Evolutionary conservation across 2,888 invertebrate genomes (phyloP).

Genomic region (Leptarthrus brevirostris): DNA sequence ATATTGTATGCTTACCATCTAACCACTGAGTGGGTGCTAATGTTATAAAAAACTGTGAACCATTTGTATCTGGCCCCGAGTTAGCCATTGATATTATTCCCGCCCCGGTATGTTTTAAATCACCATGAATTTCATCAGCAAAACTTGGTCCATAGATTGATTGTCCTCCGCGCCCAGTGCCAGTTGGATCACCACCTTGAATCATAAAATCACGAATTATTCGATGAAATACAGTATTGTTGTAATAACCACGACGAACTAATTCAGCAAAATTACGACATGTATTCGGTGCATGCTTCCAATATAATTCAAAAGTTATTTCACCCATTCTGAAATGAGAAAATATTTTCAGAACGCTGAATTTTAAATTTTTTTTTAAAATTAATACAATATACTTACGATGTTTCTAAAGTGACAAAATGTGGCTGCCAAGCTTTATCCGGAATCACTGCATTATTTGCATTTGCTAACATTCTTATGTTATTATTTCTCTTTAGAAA

Average conservation of each 20-base stretch:
- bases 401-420: slow-evolving; percentile 83
- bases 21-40: slow-evolving; percentile 97
- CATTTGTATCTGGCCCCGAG: slow-evolving; percentile 95
- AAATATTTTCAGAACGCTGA: no score
- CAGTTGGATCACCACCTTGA: slow-evolving; percentile 97
- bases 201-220: slow-evolving; percentile 95
- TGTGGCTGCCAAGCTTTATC: slow-evolving; percentile 92
- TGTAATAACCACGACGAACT: slow-evolving; percentile 92
- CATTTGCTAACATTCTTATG: slow-evolving; percentile 9
- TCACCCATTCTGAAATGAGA: slow-evolving; percentile 97
- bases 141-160: slow-evolving; percentile 97
- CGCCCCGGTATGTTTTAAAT: slow-evolving; percentile 93
- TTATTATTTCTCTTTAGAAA: no score
- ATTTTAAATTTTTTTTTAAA: slow-evolving; percentile 5
- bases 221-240: slow-evolving; percentile 95
- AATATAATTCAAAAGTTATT: slow-evolving; percentile 92
- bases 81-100: slow-evolving; percentile 98
- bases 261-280: slow-evolving; percentile 98
- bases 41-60: slow-evolving; percentile 98
- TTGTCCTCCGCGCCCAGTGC: slow-evolving; percentile 94
- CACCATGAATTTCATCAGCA: slow-evolving; percentile 93
- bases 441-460: slow-evolving; percentile 74
- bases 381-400: slow-evolving; percentile 71
- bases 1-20: slow-evolving; percentile 97
- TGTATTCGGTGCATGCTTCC: slow-evolving; percentile 98